Conservation (phyloP, 2,888 invertebrate species). For the Coremacera marginata region DNA sequence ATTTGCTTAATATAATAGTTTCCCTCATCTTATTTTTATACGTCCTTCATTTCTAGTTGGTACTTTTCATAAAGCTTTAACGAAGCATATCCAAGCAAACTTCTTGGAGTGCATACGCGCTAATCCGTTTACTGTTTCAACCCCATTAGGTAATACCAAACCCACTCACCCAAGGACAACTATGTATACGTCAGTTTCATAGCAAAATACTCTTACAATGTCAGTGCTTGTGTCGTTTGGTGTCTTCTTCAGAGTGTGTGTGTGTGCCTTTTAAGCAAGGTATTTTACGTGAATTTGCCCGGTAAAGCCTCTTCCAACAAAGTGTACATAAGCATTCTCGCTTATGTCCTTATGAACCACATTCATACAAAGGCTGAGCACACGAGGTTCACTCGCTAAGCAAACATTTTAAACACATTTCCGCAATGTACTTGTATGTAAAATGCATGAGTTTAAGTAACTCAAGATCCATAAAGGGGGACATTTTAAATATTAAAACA, state of each 20-base stretch:
- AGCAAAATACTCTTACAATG: not conserved
- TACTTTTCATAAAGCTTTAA: not conserved
- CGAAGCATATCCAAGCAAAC: not conserved
- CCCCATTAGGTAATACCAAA: slow-evolving; percentile 22
- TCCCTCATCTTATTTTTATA: not conserved
- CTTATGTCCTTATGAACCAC: not conserved
- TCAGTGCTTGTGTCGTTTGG: not conserved
- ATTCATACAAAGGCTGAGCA: not conserved
- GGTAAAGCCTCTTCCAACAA: slow-evolving; percentile 5
- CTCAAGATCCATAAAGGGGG: not conserved
- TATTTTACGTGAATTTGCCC: slow-evolving; percentile 2
- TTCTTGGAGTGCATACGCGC: not conserved
- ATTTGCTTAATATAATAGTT: slow-evolving; percentile 2
- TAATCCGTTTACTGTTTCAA: slow-evolving; percentile 26
- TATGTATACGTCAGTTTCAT: not conserved
- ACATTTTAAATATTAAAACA: slow-evolving; percentile 16
- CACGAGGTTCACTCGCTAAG: not conserved
- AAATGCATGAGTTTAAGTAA: not conserved
- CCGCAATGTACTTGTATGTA: not conserved
- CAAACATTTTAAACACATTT: not conserved
- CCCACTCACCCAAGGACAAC: slow-evolving; percentile 4
- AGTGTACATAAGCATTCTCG: not conserved
- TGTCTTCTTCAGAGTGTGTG: not conserved
- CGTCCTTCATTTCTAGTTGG: not conserved
- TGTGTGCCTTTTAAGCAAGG: not conserved